Evolutionary conservation across 2,113 vertebrate genomes (phyloP), one percentile per base, ranked within the genome.

Genomic region (Bos taurus): DNA sequence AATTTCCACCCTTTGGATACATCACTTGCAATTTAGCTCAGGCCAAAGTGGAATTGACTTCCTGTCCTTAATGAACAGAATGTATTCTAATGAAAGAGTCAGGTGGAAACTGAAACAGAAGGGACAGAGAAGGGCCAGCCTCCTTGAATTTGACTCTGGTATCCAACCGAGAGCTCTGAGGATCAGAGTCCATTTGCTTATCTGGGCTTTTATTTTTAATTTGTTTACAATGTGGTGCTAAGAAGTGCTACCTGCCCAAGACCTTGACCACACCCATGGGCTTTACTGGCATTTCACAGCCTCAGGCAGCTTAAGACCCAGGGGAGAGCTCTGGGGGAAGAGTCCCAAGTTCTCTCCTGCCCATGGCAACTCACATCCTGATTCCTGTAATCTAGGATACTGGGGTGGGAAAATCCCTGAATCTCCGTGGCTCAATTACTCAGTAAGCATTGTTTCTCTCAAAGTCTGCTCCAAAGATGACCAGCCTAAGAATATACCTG

Each of bases 171-270:
- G 40, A 57, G 7, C 80, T 23, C 12, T 62, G 40, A 54, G 88
- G 77, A 77, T 64, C 71, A 91, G 87, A 95, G 96, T 93, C 86
- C 59, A 46, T 57, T 88, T 83, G 40, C 77, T 97, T 80, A 88
- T 60, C 94, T 95, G 85, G 25, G 21, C 40, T 85, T 92, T 84
- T 71, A 36, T 94, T 92, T 94, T 30, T 82, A 71, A 83, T 91
- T 91, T 74, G 74, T 94, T 96, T 94, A 62, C 46, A 36, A 17
- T 36, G 10, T 7, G 50, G 48, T 43, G 12, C 36, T 8, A 11
- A 84, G 77, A 93, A 91, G 50, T 9, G 10, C 48, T 52, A 46
- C 30, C 54, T 21, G 2, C 26, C 16, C 77, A 62, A 40, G 43
- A 80, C 54, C 3, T 84, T 30, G 82, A 54, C 74, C 77, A 64